Evolutionary conservation across 2,797 vertebrate species (phyloP).

Genomic region (Hypotaenidia philippensis): DNA sequence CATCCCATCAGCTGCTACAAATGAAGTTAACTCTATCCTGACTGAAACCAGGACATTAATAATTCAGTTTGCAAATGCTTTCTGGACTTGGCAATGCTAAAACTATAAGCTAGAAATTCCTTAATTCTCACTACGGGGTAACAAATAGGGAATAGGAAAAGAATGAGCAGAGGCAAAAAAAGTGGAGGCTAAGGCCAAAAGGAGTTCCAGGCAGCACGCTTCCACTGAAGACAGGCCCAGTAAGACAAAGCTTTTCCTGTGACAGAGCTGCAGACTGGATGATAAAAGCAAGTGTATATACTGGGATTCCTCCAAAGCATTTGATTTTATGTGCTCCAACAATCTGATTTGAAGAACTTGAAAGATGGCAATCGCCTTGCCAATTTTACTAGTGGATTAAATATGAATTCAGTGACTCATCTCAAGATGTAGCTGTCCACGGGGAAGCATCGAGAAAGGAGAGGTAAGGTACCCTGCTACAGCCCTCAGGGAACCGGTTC

Average conservation of each 20-base stretch:
- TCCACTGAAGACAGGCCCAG: not conserved
- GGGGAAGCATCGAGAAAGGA: not conserved
- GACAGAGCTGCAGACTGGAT: conserved; percentile 14
- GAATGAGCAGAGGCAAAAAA: not conserved
- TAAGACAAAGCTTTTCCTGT: conserved; percentile 11
- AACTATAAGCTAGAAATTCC: not conserved
- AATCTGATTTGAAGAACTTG: conserved; percentile 41
- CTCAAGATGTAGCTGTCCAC: conserved; percentile 2
- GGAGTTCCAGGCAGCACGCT: not conserved
- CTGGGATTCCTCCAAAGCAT: conserved; percentile 14
- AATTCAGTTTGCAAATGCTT: not conserved
- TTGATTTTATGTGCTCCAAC: conserved; percentile 54
- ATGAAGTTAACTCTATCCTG: too few species aligned
- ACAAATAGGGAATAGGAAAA: conserved; percentile 11
- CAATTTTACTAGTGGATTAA: conserved; percentile 43
- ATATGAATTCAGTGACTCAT: conserved; percentile 44
- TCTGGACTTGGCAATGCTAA: not conserved
- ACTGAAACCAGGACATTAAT: not conserved
- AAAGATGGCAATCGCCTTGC: conserved; percentile 27
- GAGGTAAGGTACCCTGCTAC: not conserved
- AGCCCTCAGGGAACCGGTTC: not conserved
- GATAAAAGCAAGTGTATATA: conserved; percentile 21
- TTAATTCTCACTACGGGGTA: not conserved
- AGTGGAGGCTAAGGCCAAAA: not conserved
- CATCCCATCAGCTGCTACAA: too few species aligned